Evolutionary conservation across 2,797 vertebrate genomes (phyloP).

Genomic region (Tamandua tetradactyla): DNA sequence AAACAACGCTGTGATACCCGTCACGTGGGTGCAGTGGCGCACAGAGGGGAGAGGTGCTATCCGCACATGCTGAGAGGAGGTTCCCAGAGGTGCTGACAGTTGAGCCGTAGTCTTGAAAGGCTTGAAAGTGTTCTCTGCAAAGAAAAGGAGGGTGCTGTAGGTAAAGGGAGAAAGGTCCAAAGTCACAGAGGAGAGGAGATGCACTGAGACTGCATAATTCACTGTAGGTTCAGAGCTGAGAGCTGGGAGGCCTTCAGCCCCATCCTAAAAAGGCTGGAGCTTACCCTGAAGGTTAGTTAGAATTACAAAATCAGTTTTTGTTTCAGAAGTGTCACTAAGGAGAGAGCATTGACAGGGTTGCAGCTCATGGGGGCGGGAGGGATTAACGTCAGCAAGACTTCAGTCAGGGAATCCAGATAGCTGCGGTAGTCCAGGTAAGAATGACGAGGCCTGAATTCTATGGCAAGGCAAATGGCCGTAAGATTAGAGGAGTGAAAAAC

Average conservation of each 20-base stretch:
- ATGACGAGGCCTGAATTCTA: background rate
- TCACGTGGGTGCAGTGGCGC: background rate
- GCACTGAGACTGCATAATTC: background rate
- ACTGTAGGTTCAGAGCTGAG: background rate
- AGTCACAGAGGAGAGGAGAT: background rate
- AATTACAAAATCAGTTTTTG: slow-evolving; percentile 8
- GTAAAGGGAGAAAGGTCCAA: background rate
- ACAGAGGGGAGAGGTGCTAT: background rate
- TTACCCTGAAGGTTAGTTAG: background rate
- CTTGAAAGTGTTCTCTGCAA: background rate
- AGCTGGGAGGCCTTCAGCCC: background rate
- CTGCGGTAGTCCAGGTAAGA: background rate
- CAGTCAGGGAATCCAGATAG: background rate
- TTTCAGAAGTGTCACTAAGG: background rate
- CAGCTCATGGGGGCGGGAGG: background rate
- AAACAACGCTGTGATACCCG: background rate
- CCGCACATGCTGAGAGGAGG: background rate
- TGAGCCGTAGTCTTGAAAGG: background rate
- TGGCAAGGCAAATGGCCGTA: background rate
- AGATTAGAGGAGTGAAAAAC: background rate
- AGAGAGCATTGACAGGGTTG: background rate
- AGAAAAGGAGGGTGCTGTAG: background rate
- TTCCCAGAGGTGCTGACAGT: background rate
- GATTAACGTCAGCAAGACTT: no score
- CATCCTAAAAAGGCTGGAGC: background rate